These are phyloP conservation scores for Fringilla coelebs DNA, from an alignment of 2,797 vertebrate species.

Conservation along the genomic window DNA sequence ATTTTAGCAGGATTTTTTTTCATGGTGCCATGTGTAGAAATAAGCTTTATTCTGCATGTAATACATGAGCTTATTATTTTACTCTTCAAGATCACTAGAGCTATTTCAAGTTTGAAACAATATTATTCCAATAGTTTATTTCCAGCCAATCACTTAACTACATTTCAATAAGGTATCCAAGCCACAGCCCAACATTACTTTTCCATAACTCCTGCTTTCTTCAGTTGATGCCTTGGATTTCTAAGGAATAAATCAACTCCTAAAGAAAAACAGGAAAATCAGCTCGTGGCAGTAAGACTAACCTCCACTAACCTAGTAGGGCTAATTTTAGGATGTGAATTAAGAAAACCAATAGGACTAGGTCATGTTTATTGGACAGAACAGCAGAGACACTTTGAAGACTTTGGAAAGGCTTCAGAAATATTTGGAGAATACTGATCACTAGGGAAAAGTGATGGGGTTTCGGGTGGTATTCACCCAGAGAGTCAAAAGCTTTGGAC, in stretches of 20 bases:
- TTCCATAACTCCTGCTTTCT: neutral
- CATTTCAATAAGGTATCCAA: conserved; percentile 12
- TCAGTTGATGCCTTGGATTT: neutral
- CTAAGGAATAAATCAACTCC: neutral
- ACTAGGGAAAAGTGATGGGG: neutral
- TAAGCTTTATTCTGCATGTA: conserved; percentile 24
- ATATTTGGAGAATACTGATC: neutral
- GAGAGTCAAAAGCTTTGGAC: neutral
- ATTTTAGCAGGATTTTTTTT: conserved; percentile 67
- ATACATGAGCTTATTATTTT: conserved; percentile 35
- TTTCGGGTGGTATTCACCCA: neutral
- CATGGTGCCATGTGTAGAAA: conserved; percentile 23
- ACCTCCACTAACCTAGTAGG: neutral
- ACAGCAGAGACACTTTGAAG: neutral
- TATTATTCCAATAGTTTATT: neutral
- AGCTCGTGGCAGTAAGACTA: neutral
- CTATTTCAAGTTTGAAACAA: conserved; percentile 32
- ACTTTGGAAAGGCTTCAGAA: neutral
- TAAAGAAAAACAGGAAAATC: neutral
- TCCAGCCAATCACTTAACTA: neutral
- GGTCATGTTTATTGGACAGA: neutral
- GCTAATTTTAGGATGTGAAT: neutral
- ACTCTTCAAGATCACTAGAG: neutral
- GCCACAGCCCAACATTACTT: neutral
- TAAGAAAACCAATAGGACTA: neutral